Percentiles rank a stretch among this genome's conserved stretches.
phyloP scores from a whole-genome alignment of 2,113 vertebrate species.

The Isichthys henryi region DNA sequence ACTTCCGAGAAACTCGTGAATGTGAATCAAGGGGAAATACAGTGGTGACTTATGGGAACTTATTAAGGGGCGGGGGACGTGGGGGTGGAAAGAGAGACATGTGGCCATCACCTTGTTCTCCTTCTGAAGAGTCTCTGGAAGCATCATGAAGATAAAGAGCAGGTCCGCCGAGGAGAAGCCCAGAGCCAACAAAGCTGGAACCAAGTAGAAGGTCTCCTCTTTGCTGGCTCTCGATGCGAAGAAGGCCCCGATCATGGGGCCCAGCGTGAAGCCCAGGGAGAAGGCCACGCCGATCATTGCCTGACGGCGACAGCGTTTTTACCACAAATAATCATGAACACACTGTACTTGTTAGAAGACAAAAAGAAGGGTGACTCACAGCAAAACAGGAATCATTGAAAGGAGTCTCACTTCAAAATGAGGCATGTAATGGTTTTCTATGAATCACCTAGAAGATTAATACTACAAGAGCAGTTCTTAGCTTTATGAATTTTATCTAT shows the following conservation, averaged over 20 bases:
- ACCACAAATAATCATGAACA: background rate
- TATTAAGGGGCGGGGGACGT: background rate
- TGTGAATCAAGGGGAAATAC: background rate
- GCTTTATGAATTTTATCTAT: background rate
- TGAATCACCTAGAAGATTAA: background rate
- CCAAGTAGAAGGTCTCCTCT: conserved; percentile 65
- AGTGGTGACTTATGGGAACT: background rate
- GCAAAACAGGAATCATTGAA: background rate
- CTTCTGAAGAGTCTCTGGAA: conserved; percentile 81
- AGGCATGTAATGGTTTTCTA: background rate
- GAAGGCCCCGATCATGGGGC: conserved; percentile 85
- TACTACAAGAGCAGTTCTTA: background rate
- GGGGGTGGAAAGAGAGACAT: background rate
- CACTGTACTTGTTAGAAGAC: background rate
- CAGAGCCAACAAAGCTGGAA: conserved; percentile 71
- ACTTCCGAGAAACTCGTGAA: background rate
- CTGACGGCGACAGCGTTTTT: conserved; percentile 46
- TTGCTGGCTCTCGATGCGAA: conserved; percentile 58
- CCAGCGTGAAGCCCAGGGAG: conserved; percentile 88
- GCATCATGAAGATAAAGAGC: conserved; percentile 74
- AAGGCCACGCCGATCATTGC: conserved; percentile 91
- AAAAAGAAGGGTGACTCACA: background rate
- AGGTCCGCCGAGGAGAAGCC: conserved; percentile 69
- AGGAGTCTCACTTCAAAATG: background rate
- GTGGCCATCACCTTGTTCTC: conserved; percentile 65